Evolutionary conservation across 2,888 invertebrate genomes (phyloP).

Genomic region (Cryptocheilus praepositus): DNA sequence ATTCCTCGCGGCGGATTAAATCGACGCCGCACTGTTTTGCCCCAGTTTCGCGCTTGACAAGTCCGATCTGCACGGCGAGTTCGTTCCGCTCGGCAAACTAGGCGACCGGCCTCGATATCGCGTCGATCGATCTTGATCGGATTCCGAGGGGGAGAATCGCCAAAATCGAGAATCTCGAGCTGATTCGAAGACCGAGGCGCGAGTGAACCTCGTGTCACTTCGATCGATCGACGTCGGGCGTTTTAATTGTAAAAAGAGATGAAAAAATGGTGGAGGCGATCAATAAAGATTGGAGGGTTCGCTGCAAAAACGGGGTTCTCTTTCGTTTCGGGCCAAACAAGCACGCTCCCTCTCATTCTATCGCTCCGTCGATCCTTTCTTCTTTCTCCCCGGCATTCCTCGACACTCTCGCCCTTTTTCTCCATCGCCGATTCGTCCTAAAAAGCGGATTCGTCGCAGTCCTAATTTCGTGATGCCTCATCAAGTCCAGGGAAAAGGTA

Average conservation of each 20-base stretch:
- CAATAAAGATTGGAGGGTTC: conserved; percentile 9
- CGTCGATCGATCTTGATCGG: conserved; percentile 45
- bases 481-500: conserved; percentile 6
- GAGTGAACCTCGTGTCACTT: conserved; percentile 25
- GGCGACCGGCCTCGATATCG: conserved; percentile 54
- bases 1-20: conserved; percentile 56
- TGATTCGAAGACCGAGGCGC: neutral
- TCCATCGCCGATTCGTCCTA: conserved; percentile 10
- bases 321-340: conserved; percentile 35
- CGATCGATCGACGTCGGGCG: conserved; percentile 23
- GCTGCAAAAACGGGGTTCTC: conserved; percentile 28
- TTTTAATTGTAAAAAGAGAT: conserved; percentile 34
- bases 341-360: conserved; percentile 21
- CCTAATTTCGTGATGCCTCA: conserved; percentile 21
- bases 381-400: neutral
- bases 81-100: conserved; percentile 59
- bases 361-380: conserved; percentile 10
- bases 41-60: conserved; percentile 62
- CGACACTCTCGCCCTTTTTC: conserved; percentile 7
- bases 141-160: conserved; percentile 27
- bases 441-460: conserved; percentile 9
- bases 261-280: conserved; percentile 17
- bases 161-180: neutral
- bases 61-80: conserved; percentile 55
- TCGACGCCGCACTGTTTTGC: conserved; percentile 62